Evolutionary conservation across 2,113 vertebrate genomes (phyloP).

Genomic region (Dicentrarchus labrax): DNA sequence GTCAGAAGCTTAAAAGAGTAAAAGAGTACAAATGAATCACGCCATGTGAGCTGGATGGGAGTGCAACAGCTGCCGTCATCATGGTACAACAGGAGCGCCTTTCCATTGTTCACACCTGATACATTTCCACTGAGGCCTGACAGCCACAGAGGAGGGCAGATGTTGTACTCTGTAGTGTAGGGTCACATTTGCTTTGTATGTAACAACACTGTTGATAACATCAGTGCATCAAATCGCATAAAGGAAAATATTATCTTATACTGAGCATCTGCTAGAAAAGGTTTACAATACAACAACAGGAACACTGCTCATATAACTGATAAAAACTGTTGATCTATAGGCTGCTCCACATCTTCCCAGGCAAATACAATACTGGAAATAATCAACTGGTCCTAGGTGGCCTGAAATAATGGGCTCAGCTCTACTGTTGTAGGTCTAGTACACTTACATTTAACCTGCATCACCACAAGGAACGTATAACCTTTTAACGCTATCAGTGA

Average conservation of each 20-base stretch:
- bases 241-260: background rate
- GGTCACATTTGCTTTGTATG: slow-evolving; percentile 3
- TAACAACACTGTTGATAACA: slow-evolving; percentile 38
- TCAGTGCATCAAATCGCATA: slow-evolving; percentile 10
- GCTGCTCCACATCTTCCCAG: background rate
- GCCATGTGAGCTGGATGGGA: background rate
- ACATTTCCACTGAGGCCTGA: slow-evolving; percentile 30
- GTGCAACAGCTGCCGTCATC: background rate
- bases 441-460: slow-evolving; percentile 2
- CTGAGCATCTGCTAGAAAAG: slow-evolving; percentile 34
- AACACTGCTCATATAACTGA: background rate
- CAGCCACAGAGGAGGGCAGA: slow-evolving; percentile 41
- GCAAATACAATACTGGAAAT: background rate
- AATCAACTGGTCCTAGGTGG: background rate
- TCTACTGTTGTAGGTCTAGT: background rate
- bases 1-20: background rate
- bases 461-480: background rate
- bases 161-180: slow-evolving; percentile 18
- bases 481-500: slow-evolving; percentile 4
- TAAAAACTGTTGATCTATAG: background rate
- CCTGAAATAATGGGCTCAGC: background rate
- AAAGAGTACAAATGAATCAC: background rate
- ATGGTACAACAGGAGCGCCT: background rate
- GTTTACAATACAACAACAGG: background rate
- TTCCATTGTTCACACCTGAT: slow-evolving; percentile 30